Conservation (phyloP, 2,888 invertebrate genomes). For the Ommatoiulus sabulosus region DNA sequence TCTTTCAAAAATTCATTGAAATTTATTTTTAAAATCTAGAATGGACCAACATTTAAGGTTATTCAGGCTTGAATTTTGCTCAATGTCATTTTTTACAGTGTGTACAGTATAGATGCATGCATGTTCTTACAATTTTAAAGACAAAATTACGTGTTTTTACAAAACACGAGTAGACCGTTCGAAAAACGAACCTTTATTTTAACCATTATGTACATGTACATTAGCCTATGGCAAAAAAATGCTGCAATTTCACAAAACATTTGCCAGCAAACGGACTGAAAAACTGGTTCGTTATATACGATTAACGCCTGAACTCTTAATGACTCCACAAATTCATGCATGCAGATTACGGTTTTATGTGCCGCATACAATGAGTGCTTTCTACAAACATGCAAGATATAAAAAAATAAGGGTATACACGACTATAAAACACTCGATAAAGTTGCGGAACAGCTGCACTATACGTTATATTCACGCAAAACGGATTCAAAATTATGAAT, state of each 20-base stretch:
- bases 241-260: neutral
- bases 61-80: no score
- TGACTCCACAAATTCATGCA: neutral
- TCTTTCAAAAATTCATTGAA: no score
- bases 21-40: no score
- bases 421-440: constrained; percentile 9
- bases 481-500: constrained; percentile 17
- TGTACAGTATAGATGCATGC: no score
- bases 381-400: neutral
- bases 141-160: no score
- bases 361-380: neutral
- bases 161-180: no score
- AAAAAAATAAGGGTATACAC: neutral
- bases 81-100: no score
- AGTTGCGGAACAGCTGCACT: constrained; percentile 7
- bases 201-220: neutral
- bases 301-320: constrained; percentile 4
- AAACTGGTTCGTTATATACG: neutral
- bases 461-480: no score
- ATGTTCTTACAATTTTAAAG: no score
- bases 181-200: no score
- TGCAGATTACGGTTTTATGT: neutral
- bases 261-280: neutral
- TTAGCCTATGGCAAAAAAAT: neutral
- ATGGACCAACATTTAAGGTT: no score